These are phyloP conservation scores for Buteo buteo DNA, from an alignment of 2,113 vertebrate species.

Conservation along the genomic window DNA sequence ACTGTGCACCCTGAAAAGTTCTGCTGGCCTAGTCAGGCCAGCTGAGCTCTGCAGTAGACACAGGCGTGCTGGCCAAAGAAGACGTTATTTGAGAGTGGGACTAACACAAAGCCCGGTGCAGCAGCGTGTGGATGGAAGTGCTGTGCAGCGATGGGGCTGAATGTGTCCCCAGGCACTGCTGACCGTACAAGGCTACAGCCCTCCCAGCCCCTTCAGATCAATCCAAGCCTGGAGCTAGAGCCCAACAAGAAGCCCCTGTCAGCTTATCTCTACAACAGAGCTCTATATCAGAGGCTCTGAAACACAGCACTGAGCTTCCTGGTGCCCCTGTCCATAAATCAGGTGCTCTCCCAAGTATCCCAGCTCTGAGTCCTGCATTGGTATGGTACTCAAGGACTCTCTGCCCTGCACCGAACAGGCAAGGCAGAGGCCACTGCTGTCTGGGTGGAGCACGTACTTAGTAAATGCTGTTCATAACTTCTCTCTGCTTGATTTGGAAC, in stretches of 20 bases:
- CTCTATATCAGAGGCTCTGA: not conserved
- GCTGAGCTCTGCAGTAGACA: not conserved
- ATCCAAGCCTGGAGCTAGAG: not conserved
- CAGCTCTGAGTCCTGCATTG: accelerated
- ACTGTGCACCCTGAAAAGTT: not conserved
- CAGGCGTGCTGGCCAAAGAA: not conserved
- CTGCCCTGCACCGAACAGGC: not conserved
- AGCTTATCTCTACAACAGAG: not conserved
- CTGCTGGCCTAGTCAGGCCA: not conserved
- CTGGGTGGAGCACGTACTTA: accelerated
- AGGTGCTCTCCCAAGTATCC: not conserved
- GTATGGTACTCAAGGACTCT: not conserved
- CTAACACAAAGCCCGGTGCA: not conserved
- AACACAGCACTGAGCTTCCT: not conserved
- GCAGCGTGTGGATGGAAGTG: not conserved
- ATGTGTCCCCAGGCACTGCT: accelerated
- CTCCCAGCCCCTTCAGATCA: not conserved
- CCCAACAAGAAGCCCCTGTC: not conserved
- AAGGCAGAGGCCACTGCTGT: not conserved
- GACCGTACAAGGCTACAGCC: not conserved
- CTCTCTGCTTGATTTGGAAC: not conserved
- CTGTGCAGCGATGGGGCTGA: accelerated
- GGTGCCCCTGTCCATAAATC: not conserved
- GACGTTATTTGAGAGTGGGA: not conserved
- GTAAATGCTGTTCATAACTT: not conserved